A percentile compares a stretch with the other conserved stretches of the same genome.
Evolutionary conservation across 2,113 vertebrate genomes (phyloP).

Genomic region (Prionailurus bengalensis): DNA sequence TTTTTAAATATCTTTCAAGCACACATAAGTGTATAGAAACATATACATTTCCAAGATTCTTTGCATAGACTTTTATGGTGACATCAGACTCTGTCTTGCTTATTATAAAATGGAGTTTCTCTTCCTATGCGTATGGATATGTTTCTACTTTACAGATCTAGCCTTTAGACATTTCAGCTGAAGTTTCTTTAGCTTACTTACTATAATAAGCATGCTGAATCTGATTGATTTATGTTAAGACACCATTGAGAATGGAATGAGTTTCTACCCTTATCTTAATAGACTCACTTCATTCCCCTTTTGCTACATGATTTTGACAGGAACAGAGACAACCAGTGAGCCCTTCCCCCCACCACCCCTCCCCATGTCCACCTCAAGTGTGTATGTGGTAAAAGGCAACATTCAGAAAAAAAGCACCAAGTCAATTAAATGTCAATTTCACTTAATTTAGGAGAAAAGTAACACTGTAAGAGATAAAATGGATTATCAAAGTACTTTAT

Average conservation of each 20-base stretch:
- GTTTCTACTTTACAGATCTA: background rate
- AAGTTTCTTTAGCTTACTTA: background rate
- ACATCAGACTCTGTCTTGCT: background rate
- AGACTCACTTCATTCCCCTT: background rate
- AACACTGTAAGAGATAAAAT: background rate
- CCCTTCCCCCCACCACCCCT: too few relatives aligned
- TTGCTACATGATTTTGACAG: background rate
- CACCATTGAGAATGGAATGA: background rate
- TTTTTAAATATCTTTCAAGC: background rate
- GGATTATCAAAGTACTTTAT: background rate
- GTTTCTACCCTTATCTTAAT: background rate
- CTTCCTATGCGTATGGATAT: background rate
- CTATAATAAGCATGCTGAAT: background rate
- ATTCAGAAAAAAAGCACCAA: background rate
- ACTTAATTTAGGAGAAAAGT: background rate
- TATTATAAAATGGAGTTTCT: background rate
- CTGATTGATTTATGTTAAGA: background rate
- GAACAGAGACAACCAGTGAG: background rate
- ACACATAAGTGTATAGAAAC: background rate
- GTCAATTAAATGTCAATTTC: background rate
- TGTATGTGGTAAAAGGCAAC: background rate
- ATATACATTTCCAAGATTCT: background rate
- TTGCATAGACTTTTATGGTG: background rate
- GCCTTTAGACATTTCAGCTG: background rate
- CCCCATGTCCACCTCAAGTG: background rate